phyloP scores from a whole-genome alignment of 2,113 vertebrate genomes.

The Microcebus jonahi region DNA sequence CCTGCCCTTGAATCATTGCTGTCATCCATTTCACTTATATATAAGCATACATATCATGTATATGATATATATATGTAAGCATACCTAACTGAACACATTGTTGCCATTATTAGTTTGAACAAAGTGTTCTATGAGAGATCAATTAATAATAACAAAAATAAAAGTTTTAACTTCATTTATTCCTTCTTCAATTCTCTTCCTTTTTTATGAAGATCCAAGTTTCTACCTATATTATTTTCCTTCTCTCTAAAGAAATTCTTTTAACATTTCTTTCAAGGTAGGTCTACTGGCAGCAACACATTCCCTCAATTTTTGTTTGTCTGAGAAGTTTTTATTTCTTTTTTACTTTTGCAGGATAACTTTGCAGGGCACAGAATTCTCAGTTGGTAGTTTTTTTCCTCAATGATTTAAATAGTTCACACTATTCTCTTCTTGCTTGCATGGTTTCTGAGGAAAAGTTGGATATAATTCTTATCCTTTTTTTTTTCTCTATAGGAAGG shows the following conservation, averaged over 20 bases:
- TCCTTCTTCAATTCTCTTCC: too few species aligned
- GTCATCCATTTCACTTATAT: too few species aligned
- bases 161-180: too few species aligned
- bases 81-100: not conserved
- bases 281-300: too few species aligned
- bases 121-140: not conserved
- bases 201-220: not conserved
- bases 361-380: not conserved
- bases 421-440: too few species aligned
- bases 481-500: not conserved
- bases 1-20: too few species aligned
- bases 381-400: not conserved
- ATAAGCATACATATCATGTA: too few species aligned
- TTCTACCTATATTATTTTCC: not conserved
- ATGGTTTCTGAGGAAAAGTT: not conserved
- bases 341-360: too few species aligned
- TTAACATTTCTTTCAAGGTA: not conserved
- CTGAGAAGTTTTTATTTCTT: too few species aligned
- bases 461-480: not conserved
- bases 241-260: not conserved
- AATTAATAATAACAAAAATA: not conserved
- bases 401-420: too few species aligned
- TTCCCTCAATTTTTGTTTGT: too few species aligned
- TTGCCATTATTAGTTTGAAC: not conserved
- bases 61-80: not conserved